Conservation (phyloP, 1,140 invertebrate genomes). For the Atta cephalotes region DNA sequence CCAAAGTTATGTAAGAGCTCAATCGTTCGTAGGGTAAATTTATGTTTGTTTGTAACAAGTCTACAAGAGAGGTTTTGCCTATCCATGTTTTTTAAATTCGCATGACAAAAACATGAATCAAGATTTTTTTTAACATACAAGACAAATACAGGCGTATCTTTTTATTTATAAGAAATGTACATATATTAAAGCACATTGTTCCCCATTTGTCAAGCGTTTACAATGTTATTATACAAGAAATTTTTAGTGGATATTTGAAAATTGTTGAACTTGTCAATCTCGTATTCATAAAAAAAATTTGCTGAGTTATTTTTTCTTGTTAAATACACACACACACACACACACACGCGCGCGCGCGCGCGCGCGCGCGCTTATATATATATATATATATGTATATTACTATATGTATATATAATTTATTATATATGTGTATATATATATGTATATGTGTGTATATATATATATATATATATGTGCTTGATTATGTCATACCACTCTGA, state of each 20-base stretch:
- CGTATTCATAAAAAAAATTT: constrained; percentile 40
- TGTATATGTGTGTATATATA: no score
- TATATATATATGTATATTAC: no score
- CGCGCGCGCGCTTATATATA: no score
- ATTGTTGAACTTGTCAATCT: constrained; percentile 25
- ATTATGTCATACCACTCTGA: neutral
- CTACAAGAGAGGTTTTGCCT: constrained; percentile 32
- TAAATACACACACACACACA: neutral
- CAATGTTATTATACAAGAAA: constrained; percentile 37
- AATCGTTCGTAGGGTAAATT: constrained; percentile 43
- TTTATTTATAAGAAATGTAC: constrained; percentile 73
- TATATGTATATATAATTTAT: no score
- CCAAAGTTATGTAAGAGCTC: constrained; percentile 23
- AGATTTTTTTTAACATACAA: constrained; percentile 62
- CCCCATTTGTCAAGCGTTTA: constrained; percentile 67
- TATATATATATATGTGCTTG: neutral
- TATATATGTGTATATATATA: no score
- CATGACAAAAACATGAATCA: constrained; percentile 46
- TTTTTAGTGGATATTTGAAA: constrained; percentile 54
- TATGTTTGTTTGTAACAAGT: constrained; percentile 6
- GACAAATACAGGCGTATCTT: constrained; percentile 60
- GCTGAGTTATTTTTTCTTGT: constrained; percentile 45
- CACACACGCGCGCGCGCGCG: no score
- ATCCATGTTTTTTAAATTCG: constrained; percentile 37
- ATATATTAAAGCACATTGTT: constrained; percentile 72